phyloP scores from a whole-genome alignment of 2,113 vertebrate genomes.

The Danio rerio region DNA sequence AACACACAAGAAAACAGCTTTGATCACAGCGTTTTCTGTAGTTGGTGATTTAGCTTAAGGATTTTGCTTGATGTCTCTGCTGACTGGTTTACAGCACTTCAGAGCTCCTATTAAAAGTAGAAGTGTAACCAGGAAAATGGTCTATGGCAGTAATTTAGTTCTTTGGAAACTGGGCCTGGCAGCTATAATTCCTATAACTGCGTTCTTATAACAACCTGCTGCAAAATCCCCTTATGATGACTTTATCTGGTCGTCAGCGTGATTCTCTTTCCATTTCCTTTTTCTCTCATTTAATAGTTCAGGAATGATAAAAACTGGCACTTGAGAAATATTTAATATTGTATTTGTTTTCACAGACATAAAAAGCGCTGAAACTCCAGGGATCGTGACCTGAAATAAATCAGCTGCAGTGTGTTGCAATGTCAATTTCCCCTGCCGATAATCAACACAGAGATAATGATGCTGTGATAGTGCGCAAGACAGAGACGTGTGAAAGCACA shows the following conservation, averaged over 20 bases:
- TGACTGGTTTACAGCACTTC: too few species aligned
- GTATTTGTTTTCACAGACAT: not conserved
- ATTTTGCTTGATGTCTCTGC: too few species aligned
- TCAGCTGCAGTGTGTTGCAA: not conserved
- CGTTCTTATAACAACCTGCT: too few species aligned
- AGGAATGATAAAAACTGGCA: not conserved
- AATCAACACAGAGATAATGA: not conserved
- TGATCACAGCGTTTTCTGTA: too few species aligned
- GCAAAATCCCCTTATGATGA: constrained; percentile 17
- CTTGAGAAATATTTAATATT: constrained; percentile 3
- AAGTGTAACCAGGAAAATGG: too few species aligned
- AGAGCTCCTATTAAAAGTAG: too few species aligned
- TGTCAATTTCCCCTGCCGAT: not conserved
- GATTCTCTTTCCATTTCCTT: constrained; percentile 14
- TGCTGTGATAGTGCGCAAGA: constrained; percentile 9
- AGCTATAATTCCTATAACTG: too few species aligned
- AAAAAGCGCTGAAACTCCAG: not conserved
- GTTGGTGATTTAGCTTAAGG: too few species aligned
- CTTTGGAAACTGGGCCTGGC: too few species aligned
- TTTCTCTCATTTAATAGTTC: not conserved
- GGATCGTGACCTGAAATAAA: not conserved
- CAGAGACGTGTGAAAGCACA: constrained; percentile 14
- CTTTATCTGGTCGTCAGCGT: constrained; percentile 48
- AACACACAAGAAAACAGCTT: too few species aligned
- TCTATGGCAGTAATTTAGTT: too few species aligned